These are phyloP conservation scores for Heteractis magnifica DNA, from an alignment of 92 coral and sea anemone species.

Conservation along the genomic window DNA sequence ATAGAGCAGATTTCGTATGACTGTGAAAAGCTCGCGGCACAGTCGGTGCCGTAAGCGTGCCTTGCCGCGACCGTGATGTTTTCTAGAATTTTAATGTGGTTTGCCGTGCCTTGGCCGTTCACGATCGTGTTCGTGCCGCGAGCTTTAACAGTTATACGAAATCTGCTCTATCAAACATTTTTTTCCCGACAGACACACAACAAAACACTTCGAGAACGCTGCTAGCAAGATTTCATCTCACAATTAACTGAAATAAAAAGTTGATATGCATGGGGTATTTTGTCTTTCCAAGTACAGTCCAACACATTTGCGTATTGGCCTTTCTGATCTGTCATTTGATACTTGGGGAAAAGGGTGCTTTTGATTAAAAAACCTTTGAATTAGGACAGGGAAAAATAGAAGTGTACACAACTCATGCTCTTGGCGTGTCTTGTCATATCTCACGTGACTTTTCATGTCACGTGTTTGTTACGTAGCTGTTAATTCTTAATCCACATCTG, in stretches of 20 bases:
- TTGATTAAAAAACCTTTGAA: not conserved
- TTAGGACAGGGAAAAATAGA: not conserved
- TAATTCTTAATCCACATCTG: not conserved
- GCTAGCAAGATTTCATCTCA: no score
- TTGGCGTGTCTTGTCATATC: not conserved
- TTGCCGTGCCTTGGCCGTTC: no score
- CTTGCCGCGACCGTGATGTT: not conserved
- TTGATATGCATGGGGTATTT: no score
- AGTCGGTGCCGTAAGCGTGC: not conserved
- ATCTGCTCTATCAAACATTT: no score
- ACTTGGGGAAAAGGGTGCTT: not conserved
- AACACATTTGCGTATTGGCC: not conserved
- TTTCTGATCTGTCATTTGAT: not conserved
- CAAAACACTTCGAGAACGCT: no score
- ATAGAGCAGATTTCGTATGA: not conserved
- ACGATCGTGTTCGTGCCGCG: no score
- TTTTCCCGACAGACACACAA: no score
- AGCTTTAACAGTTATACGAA: no score
- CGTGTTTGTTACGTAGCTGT: not conserved
- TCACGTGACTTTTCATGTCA: not conserved
- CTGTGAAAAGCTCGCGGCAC: not conserved
- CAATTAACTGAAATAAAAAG: no score
- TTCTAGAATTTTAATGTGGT: no score
- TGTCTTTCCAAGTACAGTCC: no score
- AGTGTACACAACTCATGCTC: not conserved